These are phyloP conservation scores for Chaetops frenatus DNA, from an alignment of 2,113 vertebrate species.

Conservation along the genomic window DNA sequence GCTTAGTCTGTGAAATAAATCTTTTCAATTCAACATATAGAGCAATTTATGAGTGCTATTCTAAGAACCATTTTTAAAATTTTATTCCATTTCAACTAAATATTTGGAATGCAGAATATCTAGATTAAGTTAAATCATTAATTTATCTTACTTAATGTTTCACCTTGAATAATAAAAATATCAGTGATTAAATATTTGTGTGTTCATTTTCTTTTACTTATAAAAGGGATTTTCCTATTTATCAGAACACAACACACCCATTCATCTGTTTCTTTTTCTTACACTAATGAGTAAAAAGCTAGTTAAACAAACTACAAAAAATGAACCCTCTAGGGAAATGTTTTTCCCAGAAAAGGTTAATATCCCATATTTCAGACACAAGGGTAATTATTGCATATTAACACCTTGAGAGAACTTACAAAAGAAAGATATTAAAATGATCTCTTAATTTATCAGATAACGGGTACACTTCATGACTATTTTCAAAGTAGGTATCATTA, in stretches of 20 bases:
- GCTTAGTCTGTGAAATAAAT: not conserved
- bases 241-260: not conserved
- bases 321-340: not conserved
- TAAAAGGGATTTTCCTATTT: not conserved
- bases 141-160: not conserved
- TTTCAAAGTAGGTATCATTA: not conserved
- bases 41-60: not conserved
- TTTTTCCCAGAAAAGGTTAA: constrained; percentile 2
- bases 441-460: not conserved
- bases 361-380: not conserved
- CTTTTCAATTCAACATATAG: not conserved
- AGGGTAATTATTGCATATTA: constrained; percentile 18
- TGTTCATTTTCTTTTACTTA: not conserved
- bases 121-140: not conserved
- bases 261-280: not conserved
- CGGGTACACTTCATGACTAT: not conserved
- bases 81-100: not conserved
- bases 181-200: not conserved
- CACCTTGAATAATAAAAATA: not conserved
- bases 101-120: not conserved
- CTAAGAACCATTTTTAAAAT: not conserved
- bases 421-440: not conserved
- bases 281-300: not conserved
- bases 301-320: constrained; percentile 5
- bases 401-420: not conserved